Evolutionary conservation across 2,797 vertebrate species (phyloP).

Genomic region (Lycodopsis pacificus): DNA sequence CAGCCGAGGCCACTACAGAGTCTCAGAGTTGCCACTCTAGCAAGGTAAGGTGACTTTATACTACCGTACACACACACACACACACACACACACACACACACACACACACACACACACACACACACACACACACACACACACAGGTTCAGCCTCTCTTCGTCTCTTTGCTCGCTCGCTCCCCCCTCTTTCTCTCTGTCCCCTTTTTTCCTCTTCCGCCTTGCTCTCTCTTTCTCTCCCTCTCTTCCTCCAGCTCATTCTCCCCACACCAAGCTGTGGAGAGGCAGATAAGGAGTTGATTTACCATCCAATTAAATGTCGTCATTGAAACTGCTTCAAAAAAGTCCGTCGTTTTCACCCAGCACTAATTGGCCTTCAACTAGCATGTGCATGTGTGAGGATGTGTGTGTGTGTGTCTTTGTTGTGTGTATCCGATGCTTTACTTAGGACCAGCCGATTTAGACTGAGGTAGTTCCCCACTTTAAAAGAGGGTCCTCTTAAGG

Average conservation of each 20-base stretch:
- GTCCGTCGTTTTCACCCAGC: slow-evolving; percentile 90
- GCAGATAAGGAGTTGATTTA: slow-evolving; percentile 99
- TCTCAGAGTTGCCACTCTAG: slow-evolving; percentile 2
- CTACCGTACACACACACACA: neutral
- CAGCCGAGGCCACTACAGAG: neutral
- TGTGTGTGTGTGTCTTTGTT: slow-evolving; percentile 27
- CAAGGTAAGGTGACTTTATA: slow-evolving; percentile 18
- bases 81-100: too few species aligned
- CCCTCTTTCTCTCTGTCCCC: slow-evolving; percentile 5
- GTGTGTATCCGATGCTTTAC: slow-evolving; percentile 29
- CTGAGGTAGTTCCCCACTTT: slow-evolving; percentile 17
- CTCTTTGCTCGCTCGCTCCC: slow-evolving; percentile 5
- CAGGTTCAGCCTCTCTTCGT: slow-evolving; percentile 9
- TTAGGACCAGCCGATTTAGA: slow-evolving; percentile 31
- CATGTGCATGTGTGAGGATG: slow-evolving; percentile 31
- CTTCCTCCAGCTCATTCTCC: slow-evolving; percentile 50
- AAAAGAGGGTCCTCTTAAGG: slow-evolving; percentile 51
- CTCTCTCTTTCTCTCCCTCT: slow-evolving; percentile 18
- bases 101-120: too few species aligned
- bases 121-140: neutral
- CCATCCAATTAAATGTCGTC: slow-evolving; percentile 99
- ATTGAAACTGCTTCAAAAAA: slow-evolving; percentile 99
- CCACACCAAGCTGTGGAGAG: slow-evolving; percentile 89
- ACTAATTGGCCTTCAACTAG: slow-evolving; percentile 73
- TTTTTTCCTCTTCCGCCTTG: neutral